phyloP scores from a whole-genome alignment of 1,140 invertebrate genomes.

The Chionoecetes opilio region DNA sequence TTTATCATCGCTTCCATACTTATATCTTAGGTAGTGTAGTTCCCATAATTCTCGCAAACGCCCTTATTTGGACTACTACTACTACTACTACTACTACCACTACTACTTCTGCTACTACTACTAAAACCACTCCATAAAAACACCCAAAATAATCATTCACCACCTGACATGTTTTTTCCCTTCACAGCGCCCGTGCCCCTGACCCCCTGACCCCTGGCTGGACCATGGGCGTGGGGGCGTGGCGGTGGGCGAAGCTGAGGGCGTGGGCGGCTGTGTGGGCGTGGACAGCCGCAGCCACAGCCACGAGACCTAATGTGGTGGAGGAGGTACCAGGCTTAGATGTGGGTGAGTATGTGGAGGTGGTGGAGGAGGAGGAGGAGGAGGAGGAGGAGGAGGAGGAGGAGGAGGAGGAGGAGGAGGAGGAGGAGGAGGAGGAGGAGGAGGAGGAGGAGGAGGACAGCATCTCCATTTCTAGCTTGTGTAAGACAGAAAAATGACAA shows the following conservation, averaged over 20 bases:
- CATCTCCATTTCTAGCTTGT: no score
- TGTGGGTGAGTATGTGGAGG: slow-evolving; percentile 3
- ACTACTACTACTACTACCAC: no score
- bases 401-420: not conserved
- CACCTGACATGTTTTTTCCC: no score
- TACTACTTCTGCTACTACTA: no score
- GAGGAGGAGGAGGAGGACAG: not conserved
- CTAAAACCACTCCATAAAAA: no score
- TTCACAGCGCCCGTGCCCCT: not conserved
- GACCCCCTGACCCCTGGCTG: not conserved
- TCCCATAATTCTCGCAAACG: no score
- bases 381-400: not conserved
- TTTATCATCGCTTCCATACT: no score
- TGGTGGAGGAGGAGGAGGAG: not conserved
- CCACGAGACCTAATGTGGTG: not conserved
- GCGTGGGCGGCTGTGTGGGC: not conserved
- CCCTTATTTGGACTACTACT: no score
- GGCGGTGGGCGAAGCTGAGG: not conserved
- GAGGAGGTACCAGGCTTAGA: not conserved
- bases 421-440: not conserved
- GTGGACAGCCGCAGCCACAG: not conserved
- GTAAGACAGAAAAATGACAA: no score
- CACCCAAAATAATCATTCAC: no score
- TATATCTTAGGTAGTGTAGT: no score
- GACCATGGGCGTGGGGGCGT: not conserved